Evolutionary conservation across 2,113 vertebrate genomes (phyloP).

Genomic region (Argyrosomus japonicus): DNA sequence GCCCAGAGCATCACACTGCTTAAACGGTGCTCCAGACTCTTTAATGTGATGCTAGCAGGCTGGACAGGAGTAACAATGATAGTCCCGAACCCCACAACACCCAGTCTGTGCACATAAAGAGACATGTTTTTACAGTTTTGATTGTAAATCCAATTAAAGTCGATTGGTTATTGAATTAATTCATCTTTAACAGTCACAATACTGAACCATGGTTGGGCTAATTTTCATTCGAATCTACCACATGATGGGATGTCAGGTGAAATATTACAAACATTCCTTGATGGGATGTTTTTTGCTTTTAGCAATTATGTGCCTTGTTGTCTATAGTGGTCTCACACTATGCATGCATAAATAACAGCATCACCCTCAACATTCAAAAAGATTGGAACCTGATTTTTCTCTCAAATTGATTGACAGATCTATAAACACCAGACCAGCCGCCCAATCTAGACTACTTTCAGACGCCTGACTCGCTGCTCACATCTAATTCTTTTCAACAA

Average conservation of each 20-base stretch:
- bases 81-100: not conserved
- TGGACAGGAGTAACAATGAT: not conserved
- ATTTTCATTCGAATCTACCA: not conserved
- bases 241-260: not conserved
- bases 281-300: not conserved
- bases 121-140: not conserved
- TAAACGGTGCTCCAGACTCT: not conserved
- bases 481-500: not conserved
- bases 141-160: not conserved
- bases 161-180: not conserved
- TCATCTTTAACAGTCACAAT: not conserved
- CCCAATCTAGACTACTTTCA: not conserved
- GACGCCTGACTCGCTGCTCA: not conserved
- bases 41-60: not conserved
- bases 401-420: slow-evolving; percentile 1
- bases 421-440: not conserved
- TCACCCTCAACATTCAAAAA: not conserved
- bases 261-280: not conserved
- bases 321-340: not conserved
- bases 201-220: not conserved
- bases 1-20: not conserved
- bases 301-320: not conserved
- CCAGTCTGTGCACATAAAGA: not conserved
- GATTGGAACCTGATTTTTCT: not conserved
- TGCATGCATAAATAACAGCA: not conserved